Evolutionary conservation across 2,113 vertebrate species (phyloP), one percentile per base, ranked within the genome.

Genomic region (Andinoacara biseriatus): DNA sequence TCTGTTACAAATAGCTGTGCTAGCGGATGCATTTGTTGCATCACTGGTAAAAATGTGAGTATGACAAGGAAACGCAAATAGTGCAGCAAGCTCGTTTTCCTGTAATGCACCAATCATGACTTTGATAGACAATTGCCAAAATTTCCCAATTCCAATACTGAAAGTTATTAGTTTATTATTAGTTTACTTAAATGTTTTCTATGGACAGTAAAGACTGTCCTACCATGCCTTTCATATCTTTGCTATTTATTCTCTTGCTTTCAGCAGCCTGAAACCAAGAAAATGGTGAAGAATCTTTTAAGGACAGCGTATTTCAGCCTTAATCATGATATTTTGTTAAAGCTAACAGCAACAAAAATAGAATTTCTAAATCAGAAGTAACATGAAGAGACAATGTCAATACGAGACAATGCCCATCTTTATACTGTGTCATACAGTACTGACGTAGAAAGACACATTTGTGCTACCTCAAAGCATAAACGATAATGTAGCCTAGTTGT

Each of bases 1-100:
- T 61, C n/a, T 14, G 52, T 35, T 60, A 69, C 29, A 81, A 83
- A 78, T 62, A 31, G 22, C 33, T 80, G 8, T 63, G 10, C 65
- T 77, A 4, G 5, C 24, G 46, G 33, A 49, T 10, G 26, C 46
- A 52, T 26, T 8, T 72, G 26, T 60, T 74, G 59, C 43, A 46
- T 46, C 29, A 35, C 6, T 69, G 6, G 11, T 49, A n/a, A 29
- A 24, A 14, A 58, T 17, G 11, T 49, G 33, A 29, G 22, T 18
- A 72, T 58, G 14, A 29, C 65, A 58, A 2, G 10, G 1, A 54
- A 76, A 54, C 4, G 3, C 31, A 59, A 76, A 20, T 38, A 61
- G 11, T 13, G 57, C 7, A 75, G 38, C 5, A 54, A 77, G 63
- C 20, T 58, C 40, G 10, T 29, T 59, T 11, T 29, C 10, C 38